Base-by-base conservation (phyloP, 2,113 vertebrate species). In the Aramus guarauna region DNA sequence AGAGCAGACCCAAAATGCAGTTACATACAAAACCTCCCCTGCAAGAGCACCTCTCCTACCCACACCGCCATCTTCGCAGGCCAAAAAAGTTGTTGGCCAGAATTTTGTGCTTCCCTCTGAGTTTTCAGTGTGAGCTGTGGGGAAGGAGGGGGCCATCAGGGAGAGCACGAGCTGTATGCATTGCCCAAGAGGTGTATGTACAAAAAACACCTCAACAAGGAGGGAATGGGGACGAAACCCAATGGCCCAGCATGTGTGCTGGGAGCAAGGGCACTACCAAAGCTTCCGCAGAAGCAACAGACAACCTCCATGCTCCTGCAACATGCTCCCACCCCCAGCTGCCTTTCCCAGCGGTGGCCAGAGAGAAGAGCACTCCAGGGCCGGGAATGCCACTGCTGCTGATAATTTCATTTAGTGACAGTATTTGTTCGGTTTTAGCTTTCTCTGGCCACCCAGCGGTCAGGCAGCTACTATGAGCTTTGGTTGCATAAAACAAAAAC, bases 31-130 rank as follows among this genome's bases (percentile, higher is more conserved):
- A 22, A 5, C 4, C 9, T 9, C 3, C 13, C n/a, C 27, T 3
- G 1, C 60, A 47, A 26, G 74, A 74, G 3, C 26, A 13, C 7
- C n/a, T 39, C 4, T 56, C 21, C 69, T 3, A 0, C 22, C 47
- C 71, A 0, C 39, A 1, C 3, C 3, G 0, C 29, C 0, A 0
- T 2, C 86, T 21, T 11, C 9, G 60, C 55, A 1, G 62, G 32
- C 56, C 41, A 12, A 16, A 66, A 15, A 9, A 3, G 19, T 1
- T 5, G 1, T 11, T 34, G 12, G 27, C 21, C 53, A 6, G 73
- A 50, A 1, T 6, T 50, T 4, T 7, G 47, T 48, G 0, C 43
- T 34, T 6, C 18, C 34, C 16, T 52, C 37, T 0, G 0, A 15
- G 24, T 24, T 12, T 8, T 36, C 47, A 5, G 4, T 0, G 6